These are phyloP conservation scores for Galaxea fascicularis DNA, from an alignment of 92 coral and sea anemone species.

Conservation along the genomic window DNA sequence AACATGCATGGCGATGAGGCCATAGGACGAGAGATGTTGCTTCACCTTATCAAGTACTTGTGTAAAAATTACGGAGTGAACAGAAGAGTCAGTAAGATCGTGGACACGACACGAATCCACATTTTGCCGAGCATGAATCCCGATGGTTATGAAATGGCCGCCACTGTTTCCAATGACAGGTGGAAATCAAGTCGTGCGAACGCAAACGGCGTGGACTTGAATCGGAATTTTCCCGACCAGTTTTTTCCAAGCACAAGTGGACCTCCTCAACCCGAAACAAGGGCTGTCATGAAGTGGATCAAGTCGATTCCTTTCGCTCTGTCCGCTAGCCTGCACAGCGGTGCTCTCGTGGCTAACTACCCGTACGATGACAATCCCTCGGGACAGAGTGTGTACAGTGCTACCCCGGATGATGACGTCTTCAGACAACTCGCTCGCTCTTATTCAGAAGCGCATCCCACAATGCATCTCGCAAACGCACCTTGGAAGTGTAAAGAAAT, in stretches of 20 bases:
- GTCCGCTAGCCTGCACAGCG: slow-evolving; percentile 98
- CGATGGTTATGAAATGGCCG: slow-evolving; percentile 97
- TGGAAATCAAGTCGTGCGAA: slow-evolving; percentile 53
- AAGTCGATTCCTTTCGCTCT: slow-evolving; percentile 87
- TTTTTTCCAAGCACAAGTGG: slow-evolving; percentile 95
- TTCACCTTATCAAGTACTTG: slow-evolving; percentile 86
- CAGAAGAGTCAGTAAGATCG: slow-evolving; percentile 67
- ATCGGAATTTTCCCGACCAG: slow-evolving; percentile 98
- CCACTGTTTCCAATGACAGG: slow-evolving; percentile 25
- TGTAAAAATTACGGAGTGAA: slow-evolving; percentile 83
- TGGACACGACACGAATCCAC: slow-evolving; percentile 89
- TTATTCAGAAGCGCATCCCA: slow-evolving; percentile 90
- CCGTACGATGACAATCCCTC: slow-evolving; percentile 98
- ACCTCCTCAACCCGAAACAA: slow-evolving; percentile 89
- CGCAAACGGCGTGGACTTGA: slow-evolving; percentile 90
- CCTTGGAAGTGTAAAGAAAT: slow-evolving; percentile 94
- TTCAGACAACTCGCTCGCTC: slow-evolving; percentile 93
- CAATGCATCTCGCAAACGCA: slow-evolving; percentile 97
- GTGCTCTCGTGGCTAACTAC: slow-evolving; percentile 95
- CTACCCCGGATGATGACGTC: slow-evolving; percentile 99
- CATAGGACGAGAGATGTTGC: slow-evolving; percentile 83
- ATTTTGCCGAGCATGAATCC: slow-evolving; percentile 97
- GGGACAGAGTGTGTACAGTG: slow-evolving; percentile 96
- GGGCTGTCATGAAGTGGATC: slow-evolving; percentile 90
- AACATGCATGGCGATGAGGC: slow-evolving; percentile 98